phyloP scores from a whole-genome alignment of 2,113 vertebrate species.

The Xiphophorus couchianus region DNA sequence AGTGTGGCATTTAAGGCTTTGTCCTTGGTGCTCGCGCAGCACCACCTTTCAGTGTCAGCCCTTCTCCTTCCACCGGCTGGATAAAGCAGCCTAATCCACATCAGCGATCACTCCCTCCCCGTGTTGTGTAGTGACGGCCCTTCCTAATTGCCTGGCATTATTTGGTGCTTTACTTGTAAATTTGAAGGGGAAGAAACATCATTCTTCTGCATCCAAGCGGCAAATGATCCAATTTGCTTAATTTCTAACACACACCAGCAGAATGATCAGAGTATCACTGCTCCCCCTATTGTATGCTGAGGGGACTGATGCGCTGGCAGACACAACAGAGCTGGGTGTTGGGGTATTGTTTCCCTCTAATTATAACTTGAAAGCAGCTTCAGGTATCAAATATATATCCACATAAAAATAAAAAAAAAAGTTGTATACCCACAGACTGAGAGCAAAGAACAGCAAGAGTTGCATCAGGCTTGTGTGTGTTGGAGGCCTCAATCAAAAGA shows the following conservation, averaged over 20 bases:
- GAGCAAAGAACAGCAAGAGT: constrained; percentile 42
- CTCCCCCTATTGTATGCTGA: constrained; percentile 60
- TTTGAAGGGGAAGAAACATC: constrained; percentile 80
- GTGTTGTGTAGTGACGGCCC: constrained; percentile 74
- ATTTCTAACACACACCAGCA: constrained; percentile 73
- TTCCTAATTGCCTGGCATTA: constrained; percentile 84
- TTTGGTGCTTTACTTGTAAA: constrained; percentile 84
- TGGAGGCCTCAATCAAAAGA: constrained; percentile 42
- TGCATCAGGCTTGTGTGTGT: constrained; percentile 49
- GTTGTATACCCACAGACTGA: constrained; percentile 21
- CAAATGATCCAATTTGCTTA: constrained; percentile 84
- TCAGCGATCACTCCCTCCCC: constrained; percentile 74
- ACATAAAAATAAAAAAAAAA: constrained; percentile 26
- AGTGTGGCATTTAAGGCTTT: constrained; percentile 83
- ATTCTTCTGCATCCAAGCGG: constrained; percentile 83
- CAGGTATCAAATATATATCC: constrained; percentile 25
- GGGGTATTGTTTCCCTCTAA: constrained; percentile 13
- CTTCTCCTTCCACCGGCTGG: constrained; percentile 63
- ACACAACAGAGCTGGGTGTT: not conserved
- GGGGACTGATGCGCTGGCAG: constrained; percentile 33
- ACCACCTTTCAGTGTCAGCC: constrained; percentile 73
- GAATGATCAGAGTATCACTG: constrained; percentile 36
- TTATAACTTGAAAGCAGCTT: constrained; percentile 41
- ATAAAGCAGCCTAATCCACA: constrained; percentile 79
- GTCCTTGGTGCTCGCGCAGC: constrained; percentile 76